Conservation (phyloP, 2,888 invertebrate genomes). For the Alentia gelatinosa region DNA sequence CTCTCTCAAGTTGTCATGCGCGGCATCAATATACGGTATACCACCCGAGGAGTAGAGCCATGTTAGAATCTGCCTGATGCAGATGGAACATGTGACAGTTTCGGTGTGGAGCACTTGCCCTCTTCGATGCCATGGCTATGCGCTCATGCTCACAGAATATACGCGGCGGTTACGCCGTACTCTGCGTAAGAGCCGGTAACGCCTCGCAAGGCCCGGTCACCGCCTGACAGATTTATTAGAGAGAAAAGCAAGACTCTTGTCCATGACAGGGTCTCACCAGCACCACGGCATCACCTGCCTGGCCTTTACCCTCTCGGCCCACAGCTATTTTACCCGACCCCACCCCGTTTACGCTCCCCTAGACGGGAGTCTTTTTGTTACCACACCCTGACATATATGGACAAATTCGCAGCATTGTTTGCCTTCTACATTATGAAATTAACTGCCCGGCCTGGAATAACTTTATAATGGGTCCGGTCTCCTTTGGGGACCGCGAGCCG, state of each 20-base stretch:
- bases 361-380: slow-evolving; percentile 35
- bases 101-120: no score
- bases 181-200: slow-evolving; percentile 27
- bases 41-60: background rate
- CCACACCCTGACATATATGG: slow-evolving; percentile 3
- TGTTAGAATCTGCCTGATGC: no score
- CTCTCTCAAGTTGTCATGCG: background rate
- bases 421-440: slow-evolving; percentile 40
- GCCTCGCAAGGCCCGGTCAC: background rate
- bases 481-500: slow-evolving; percentile 12
- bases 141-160: background rate
- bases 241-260: slow-evolving; percentile 46
- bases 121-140: no score
- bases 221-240: slow-evolving; percentile 41
- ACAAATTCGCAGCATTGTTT: slow-evolving; percentile 35
- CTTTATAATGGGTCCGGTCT: slow-evolving; percentile 16
- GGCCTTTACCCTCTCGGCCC: slow-evolving; percentile 45
- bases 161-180: background rate
- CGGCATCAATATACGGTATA: background rate
- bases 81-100: no score
- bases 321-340: slow-evolving; percentile 11
- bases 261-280: background rate
- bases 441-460: background rate
- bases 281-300: slow-evolving; percentile 28
- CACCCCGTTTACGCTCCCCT: slow-evolving; percentile 14